phyloP scores from a whole-genome alignment of 2,888 invertebrate genomes.

The Aphodius granarius region DNA sequence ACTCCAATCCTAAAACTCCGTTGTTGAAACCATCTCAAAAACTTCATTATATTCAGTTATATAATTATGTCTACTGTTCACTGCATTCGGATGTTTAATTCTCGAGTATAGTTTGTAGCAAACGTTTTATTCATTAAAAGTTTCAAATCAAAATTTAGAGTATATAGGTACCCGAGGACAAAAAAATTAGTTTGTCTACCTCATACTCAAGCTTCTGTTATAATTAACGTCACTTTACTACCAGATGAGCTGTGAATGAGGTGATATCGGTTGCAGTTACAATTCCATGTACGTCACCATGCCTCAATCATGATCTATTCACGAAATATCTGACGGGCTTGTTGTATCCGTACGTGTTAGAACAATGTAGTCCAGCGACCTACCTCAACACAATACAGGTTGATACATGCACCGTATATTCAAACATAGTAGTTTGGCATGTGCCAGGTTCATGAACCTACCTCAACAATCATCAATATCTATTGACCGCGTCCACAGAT shows the following conservation, averaged over 20 bases:
- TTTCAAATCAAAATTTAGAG: background rate
- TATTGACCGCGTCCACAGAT: no score
- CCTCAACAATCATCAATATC: no score
- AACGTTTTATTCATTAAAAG: background rate
- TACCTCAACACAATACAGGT: background rate
- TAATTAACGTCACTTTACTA: no score
- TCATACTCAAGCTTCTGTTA: background rate
- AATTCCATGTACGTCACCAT: background rate
- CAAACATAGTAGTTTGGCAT: background rate
- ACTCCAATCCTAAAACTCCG: background rate
- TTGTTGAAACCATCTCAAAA: background rate
- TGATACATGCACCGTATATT: background rate
- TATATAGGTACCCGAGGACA: background rate
- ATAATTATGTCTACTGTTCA: background rate
- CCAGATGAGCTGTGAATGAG: background rate
- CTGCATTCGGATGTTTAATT: background rate
- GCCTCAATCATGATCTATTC: background rate
- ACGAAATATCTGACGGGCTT: background rate
- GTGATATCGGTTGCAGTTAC: background rate
- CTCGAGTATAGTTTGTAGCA: background rate
- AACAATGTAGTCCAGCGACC: background rate
- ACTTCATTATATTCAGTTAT: background rate
- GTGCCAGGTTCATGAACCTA: background rate
- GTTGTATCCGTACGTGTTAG: background rate
- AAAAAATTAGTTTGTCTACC: background rate